Base-by-base conservation (phyloP, 2,797 vertebrate genomes). In the Tinamus major region DNA sequence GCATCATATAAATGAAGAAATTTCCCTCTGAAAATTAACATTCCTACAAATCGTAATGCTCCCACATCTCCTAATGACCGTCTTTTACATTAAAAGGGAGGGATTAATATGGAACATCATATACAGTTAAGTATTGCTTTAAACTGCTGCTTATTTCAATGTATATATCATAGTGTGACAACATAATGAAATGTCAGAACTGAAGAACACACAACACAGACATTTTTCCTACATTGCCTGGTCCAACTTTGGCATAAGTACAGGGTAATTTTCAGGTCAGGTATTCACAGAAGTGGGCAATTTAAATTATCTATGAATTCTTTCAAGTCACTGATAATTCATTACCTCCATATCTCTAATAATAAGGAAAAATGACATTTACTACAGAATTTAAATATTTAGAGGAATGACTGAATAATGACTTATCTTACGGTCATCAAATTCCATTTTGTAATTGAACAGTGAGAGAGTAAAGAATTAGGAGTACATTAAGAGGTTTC, bases 371-470 rank as follows among this genome's bases (percentile, higher is more conserved):
- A 94, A 92, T 96, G 89, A 87, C 84, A 96, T 92, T 97, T 97
- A 96, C 41, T 89, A 90, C 41, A 89, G 89, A 96, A 96, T 90
- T 97, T 90, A 97, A 97, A 96, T 97, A 97, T 97, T 96, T 97
- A 96, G 85, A 64, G 92, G 83, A 89, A 92, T 71, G 81, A 84
- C 78, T 90, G 91, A 96, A 78, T 89, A 95, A 96, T 95, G 95
- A 82, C 76, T 94, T 95, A 92, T 53, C 37, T 61, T 87, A 62
- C 9, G 49, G 78, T 84, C 93, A 96, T 94, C 71, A 95, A 83
- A 94, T 79, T 82, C 59, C 92, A 75, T 89, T 96, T 95, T 89
- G 75, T 95, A 96, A 96, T 77, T 91, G 86, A 95, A 92, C 62
- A 90, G 59, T 39, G 65, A 70, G 85, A 90, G 42, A 77, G 33